These are phyloP conservation scores for Tetranychus truncatus DNA, from an alignment of 2,888 invertebrate genomes.

Conservation along the genomic window DNA sequence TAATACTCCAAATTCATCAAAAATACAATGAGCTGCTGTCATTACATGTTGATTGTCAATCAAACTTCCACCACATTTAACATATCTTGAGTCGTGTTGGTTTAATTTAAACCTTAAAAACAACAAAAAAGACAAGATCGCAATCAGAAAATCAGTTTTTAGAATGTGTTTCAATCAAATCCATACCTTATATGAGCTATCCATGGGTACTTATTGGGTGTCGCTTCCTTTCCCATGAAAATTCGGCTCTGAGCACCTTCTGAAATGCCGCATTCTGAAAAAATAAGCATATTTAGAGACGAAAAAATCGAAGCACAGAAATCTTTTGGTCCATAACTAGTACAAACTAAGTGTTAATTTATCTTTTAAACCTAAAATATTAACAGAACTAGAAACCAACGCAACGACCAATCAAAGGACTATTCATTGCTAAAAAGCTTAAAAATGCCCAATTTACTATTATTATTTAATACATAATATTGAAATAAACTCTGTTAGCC, in stretches of 20 bases:
- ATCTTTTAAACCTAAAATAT: too few species aligned
- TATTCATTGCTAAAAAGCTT: too few species aligned
- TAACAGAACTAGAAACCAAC: too few species aligned
- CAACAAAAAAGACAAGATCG: not conserved
- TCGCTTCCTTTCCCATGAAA: conserved; percentile 5
- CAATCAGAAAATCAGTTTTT: not conserved
- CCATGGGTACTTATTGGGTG: conserved; percentile 2
- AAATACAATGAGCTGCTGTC: conserved; percentile 9
- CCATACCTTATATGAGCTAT: conserved; percentile 8
- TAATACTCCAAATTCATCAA: conserved; percentile 2
- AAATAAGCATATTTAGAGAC: not conserved
- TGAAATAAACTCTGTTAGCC: not conserved
- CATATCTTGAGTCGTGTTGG: not conserved
- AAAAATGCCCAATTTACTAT: not conserved
- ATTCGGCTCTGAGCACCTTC: conserved; percentile 9
- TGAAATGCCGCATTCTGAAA: not conserved
- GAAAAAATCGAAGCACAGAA: not conserved
- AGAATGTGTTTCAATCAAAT: not conserved
- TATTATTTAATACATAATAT: not conserved
- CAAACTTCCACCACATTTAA: conserved; percentile 6
- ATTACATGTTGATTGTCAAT: conserved; percentile 10
- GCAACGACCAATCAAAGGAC: too few species aligned
- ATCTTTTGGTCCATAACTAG: too few species aligned
- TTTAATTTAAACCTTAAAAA: conserved; percentile 4
- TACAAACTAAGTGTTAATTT: too few species aligned